Percentiles rank a stretch among this genome's conserved stretches.
phyloP scores from a whole-genome alignment of 2,113 vertebrate species.

The Orthonyx spaldingii region DNA sequence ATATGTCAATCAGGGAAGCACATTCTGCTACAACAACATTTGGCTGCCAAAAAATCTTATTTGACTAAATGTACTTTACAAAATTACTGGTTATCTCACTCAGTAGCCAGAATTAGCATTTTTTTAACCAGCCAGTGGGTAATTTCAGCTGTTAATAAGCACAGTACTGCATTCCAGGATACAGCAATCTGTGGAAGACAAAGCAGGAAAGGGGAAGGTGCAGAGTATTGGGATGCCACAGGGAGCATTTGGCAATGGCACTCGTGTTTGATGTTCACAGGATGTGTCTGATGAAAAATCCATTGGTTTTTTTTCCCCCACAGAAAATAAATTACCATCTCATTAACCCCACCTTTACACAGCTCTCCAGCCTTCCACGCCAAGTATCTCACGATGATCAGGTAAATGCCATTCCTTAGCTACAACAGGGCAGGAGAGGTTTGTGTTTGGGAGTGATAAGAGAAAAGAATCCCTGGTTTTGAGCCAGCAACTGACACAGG shows the following conservation, averaged over 20 bases:
- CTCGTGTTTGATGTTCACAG: not conserved
- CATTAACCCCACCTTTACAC: not conserved
- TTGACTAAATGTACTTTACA: conserved; percentile 18
- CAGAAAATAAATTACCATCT: not conserved
- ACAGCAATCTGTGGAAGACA: not conserved
- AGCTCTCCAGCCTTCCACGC: not conserved
- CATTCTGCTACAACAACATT: conserved; percentile 45
- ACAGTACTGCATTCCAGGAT: not conserved
- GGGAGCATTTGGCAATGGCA: not conserved
- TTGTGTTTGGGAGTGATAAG: not conserved
- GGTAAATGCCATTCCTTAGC: not conserved
- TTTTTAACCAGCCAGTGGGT: not conserved
- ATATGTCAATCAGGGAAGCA: conserved; percentile 54
- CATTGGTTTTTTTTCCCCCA: not conserved
- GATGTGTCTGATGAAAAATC: not conserved
- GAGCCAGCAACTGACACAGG: not conserved
- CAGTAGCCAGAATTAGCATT: not conserved
- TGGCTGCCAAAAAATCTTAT: conserved; percentile 32
- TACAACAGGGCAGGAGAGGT: not conserved
- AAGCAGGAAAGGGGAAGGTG: not conserved
- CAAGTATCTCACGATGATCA: not conserved
- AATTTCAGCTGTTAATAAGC: conserved; percentile 17
- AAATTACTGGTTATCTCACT: conserved; percentile 32
- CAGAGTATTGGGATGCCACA: not conserved
- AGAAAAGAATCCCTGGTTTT: not conserved